Base-by-base conservation (phyloP, 2,888 invertebrate species). In the Auanema sp. region DNA sequence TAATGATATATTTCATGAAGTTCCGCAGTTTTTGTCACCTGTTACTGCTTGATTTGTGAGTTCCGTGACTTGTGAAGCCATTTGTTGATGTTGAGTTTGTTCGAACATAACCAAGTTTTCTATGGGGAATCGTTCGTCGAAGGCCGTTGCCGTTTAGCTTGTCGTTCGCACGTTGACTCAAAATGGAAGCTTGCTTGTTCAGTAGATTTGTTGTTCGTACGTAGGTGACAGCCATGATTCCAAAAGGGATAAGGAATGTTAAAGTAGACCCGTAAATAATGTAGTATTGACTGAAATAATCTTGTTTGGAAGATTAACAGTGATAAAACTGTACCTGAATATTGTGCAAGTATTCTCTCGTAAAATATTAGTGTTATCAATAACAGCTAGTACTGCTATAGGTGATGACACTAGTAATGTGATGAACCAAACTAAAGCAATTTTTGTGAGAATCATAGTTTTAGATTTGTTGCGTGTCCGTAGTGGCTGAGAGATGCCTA, bases 181-280 rank as follows among this genome's bases (percentile, higher is more conserved):
- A 58, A n/a, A 75, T 63, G 6, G 69, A 73, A 1, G 80, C 81
- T 58, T 81, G 81, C 40, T 76, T 75, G 54, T 92, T 92, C 80
- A 96, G 86, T 33, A 95, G 87, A 64, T 91, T 89, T 18, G 95
- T 92, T 0, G 96, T 97, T 76, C 94, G 87, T 5, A 92, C 91
- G 83, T 95, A 96, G n/a, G 94, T 93, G 66, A 93, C 87, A 83
- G 94, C 88, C 95, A 96, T 96, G 75, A 97, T 93, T 50, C 90
- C 89, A 72, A 96, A 87, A 0, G 96, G 96, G 70, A 96, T 93
- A 87, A 95, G 94, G 87, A 96, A 96, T 77, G 93, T 93, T 78
- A 93, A 90, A 79, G 94, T 91, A 60, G 94, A 94, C 43, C 95
- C 96, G 78, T 80, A 81, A 40, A 82, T 70, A 68, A 81, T 81